These are phyloP conservation scores for Selene dorsalis DNA, from an alignment of 2,797 vertebrate genomes.

Conservation along the genomic window DNA sequence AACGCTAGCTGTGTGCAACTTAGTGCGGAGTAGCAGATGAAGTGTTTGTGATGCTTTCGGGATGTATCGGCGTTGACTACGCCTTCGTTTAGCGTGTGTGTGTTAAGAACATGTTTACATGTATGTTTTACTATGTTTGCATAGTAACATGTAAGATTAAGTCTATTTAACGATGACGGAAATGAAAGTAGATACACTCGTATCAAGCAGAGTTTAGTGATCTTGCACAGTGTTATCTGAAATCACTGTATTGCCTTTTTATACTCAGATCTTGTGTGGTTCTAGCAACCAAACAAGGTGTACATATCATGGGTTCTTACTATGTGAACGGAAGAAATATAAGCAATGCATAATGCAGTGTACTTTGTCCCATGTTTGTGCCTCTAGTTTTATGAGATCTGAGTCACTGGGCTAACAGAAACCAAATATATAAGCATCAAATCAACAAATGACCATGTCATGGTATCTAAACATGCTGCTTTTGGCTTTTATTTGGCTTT, in stretches of 20 bases:
- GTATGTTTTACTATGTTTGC: accelerated
- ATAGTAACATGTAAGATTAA: too few species aligned
- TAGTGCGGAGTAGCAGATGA: background rate
- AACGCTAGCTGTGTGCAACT: background rate
- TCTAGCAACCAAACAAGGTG: background rate
- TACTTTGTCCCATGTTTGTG: background rate
- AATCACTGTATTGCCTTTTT: background rate
- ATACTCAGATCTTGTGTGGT: too few species aligned
- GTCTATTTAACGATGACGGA: background rate
- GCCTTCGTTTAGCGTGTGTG: background rate
- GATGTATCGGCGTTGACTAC: too few species aligned
- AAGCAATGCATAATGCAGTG: background rate
- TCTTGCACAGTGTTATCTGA: background rate
- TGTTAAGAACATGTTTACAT: accelerated
- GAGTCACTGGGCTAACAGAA: background rate
- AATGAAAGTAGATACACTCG: background rate
- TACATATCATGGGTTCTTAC: background rate
- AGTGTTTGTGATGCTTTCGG: background rate
- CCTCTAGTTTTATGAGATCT: background rate
- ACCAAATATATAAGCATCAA: background rate
- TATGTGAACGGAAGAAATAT: background rate
- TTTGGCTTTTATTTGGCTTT: background rate
- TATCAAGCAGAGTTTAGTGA: background rate
- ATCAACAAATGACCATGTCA: too few species aligned
- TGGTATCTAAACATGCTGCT: background rate